These are phyloP conservation scores for Melipona beecheii DNA, from an alignment of 2,888 invertebrate genomes.

Conservation along the genomic window DNA sequence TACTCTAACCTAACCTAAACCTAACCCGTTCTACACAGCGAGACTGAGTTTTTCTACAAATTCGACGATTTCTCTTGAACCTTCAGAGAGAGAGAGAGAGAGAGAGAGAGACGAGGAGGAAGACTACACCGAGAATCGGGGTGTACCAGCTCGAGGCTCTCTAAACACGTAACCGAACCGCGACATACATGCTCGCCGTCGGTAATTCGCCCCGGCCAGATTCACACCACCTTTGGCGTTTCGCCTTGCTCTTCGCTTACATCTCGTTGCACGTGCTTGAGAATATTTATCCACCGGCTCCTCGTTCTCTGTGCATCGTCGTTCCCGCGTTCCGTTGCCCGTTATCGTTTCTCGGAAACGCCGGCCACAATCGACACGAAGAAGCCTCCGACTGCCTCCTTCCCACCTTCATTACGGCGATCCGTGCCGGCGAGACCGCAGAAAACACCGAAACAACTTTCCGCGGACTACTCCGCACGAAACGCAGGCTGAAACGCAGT, in stretches of 20 bases:
- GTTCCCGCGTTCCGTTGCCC: slow-evolving; percentile 25
- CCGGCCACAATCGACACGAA: slow-evolving; percentile 53
- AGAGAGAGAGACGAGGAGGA: too few species aligned
- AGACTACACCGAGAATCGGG: slow-evolving; percentile 32
- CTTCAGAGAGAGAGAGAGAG: too few species aligned
- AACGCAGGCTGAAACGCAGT: slow-evolving; percentile 31
- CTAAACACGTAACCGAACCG: slow-evolving; percentile 56
- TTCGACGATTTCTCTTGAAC: too few species aligned
- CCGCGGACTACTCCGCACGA: slow-evolving; percentile 46
- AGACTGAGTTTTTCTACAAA: too few species aligned
- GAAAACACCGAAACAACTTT: slow-evolving; percentile 61
- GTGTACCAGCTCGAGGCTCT: slow-evolving; percentile 40
- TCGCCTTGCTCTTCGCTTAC: slow-evolving; percentile 72
- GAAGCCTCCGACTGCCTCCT: slow-evolving; percentile 43
- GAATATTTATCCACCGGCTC: slow-evolving; percentile 69
- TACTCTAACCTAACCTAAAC: too few species aligned
- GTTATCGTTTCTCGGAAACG: slow-evolving; percentile 66
- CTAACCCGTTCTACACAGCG: too few species aligned
- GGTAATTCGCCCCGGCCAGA: slow-evolving; percentile 65
- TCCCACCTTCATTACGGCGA: slow-evolving; percentile 65
- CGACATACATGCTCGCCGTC: slow-evolving; percentile 53
- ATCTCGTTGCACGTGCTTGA: slow-evolving; percentile 74
- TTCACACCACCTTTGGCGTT: slow-evolving; percentile 39
- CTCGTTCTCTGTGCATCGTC: slow-evolving; percentile 3
- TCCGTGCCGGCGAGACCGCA: slow-evolving; percentile 57